phyloP scores from a whole-genome alignment of 2,797 vertebrate species.

The Acanthornis magna region DNA sequence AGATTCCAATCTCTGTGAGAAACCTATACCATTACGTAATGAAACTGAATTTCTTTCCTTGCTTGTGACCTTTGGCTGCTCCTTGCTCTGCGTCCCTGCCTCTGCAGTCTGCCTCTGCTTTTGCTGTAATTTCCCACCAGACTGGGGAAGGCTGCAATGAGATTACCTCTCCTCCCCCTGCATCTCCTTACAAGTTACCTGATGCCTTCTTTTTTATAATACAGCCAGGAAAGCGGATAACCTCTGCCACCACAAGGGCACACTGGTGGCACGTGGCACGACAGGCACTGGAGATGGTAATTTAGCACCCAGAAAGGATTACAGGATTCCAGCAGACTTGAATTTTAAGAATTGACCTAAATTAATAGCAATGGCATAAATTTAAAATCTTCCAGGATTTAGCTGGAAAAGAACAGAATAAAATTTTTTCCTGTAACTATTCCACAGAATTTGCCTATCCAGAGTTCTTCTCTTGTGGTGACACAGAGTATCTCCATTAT shows the following conservation, averaged over 20 bases:
- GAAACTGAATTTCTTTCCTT: background rate
- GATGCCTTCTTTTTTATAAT: background rate
- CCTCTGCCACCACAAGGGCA: background rate
- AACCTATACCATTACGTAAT: background rate
- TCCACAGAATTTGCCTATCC: background rate
- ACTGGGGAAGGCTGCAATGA: rapidly evolving
- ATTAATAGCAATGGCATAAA: background rate
- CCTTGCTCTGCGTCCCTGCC: background rate
- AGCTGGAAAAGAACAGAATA: background rate
- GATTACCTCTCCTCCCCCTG: background rate
- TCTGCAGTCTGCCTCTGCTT: background rate
- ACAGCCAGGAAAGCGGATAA: rapidly evolving
- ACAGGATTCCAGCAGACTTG: background rate
- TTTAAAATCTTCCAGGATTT: background rate
- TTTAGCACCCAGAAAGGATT: background rate
- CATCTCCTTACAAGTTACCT: rapidly evolving
- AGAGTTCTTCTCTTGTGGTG: background rate
- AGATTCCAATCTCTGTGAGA: background rate
- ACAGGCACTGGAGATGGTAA: background rate
- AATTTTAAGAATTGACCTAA: background rate
- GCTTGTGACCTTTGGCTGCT: background rate
- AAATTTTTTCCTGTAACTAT: background rate
- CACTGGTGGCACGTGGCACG: background rate
- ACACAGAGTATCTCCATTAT: background rate
- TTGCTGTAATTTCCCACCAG: background rate